Base-by-base conservation (phyloP, 2,888 invertebrate species). In the Hyalella azteca region DNA sequence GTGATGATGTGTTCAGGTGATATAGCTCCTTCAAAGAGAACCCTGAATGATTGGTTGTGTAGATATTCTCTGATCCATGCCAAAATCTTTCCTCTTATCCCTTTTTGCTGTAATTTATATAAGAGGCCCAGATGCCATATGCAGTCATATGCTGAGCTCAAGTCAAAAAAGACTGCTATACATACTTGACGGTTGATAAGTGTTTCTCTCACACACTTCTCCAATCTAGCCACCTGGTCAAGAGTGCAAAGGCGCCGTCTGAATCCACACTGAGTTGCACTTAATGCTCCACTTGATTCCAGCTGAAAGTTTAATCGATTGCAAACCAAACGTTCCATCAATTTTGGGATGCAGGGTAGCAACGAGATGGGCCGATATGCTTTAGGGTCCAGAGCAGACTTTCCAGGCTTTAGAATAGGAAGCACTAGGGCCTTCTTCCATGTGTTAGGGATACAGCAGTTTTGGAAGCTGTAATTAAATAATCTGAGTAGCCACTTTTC, bases 161-260 rank as follows among this genome's bases (percentile, higher is more conserved):
- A n/a, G 29, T 59, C 59, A 7, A 59, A n/a, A 26, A 59, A 59
- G n/a, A 59, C n/a, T 22, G 59, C 59, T 59, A 59, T 59, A 59
- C 59, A 59, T n/a, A 26, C n/a, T 7, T n/a, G 7, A 7, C 59
- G 9, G n/a, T 59, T n/a, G n/a, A 22, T 9, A 22, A 59, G 7
- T 22, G 59, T n/a, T 22, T 59, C 7, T 7, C 29, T 9, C 7
- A 59, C n/a, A n/a, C 29, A n/a, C n/a, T 13, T 7, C 29, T 59
- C 59, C 29, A 59, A 26, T 9, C n/a, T 9, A 9, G 59, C n/a
- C 9, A 59, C 59, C 59, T 59, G 59, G n/a, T 26, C 59, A 9
- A 59, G 11, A 59, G 59, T 59, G n/a, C 59, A 59, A 9, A 59
- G 59, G 7, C 29, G 9, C n/a, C n/a, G 7, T n/a, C 59, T 59